phyloP scores from a whole-genome alignment of 2,113 vertebrate species.

The Lycocorax pyrrhopterus region DNA sequence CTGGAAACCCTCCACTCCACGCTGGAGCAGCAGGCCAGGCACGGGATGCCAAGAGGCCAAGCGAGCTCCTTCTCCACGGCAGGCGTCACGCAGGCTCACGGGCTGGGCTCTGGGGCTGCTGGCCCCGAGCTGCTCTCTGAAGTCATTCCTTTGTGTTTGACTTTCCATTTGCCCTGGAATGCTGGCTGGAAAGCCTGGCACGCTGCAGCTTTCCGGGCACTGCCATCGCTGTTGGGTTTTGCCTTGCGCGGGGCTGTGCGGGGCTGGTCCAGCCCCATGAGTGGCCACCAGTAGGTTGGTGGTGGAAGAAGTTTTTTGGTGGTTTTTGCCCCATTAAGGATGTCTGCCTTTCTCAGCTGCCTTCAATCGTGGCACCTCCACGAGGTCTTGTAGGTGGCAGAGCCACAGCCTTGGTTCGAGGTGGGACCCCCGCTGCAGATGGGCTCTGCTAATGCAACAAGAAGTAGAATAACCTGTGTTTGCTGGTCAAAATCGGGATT shows the following conservation, averaged over 20 bases:
- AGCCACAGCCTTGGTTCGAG: background rate
- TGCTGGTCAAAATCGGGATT: background rate
- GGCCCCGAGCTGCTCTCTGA: background rate
- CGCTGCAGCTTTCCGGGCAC: rapidly evolving
- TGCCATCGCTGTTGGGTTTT: rapidly evolving
- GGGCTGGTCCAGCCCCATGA: rapidly evolving
- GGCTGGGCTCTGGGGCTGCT: background rate
- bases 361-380: background rate
- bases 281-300: no score
- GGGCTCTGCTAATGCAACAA: background rate
- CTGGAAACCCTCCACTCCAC: background rate
- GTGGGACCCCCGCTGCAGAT: background rate
- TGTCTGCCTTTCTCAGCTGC: background rate
- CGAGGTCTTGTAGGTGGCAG: background rate
- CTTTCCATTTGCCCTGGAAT: background rate
- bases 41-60: background rate
- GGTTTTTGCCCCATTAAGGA: background rate
- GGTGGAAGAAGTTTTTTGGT: background rate
- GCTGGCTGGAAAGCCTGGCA: background rate
- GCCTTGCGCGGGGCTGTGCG: rapidly evolving
- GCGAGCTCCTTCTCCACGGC: background rate
- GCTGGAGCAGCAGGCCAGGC: background rate
- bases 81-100: rapidly evolving
- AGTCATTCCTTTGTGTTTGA: background rate
- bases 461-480: rapidly evolving